These are phyloP conservation scores for Podarcis siculus DNA, from an alignment of 2,797 vertebrate genomes.

Conservation along the genomic window DNA sequence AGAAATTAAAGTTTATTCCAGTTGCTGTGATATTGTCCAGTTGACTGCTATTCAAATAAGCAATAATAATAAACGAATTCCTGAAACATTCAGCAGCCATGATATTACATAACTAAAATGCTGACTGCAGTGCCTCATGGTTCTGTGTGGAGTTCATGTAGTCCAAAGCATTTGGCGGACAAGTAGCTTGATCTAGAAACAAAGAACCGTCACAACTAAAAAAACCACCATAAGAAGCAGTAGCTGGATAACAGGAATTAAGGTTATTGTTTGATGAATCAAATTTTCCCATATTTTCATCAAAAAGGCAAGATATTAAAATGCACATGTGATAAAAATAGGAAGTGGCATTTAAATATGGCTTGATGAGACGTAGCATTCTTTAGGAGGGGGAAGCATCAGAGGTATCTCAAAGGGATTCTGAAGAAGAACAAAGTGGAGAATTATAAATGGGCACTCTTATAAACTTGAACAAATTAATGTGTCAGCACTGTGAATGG, in stretches of 20 bases:
- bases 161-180: too few species aligned
- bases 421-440: slow-evolving; percentile 59
- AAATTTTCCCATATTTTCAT: slow-evolving; percentile 35
- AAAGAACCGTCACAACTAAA: not conserved
- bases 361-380: slow-evolving; percentile 37
- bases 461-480: slow-evolving; percentile 67
- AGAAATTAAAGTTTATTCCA: not conserved
- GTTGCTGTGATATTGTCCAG: not conserved
- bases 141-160: too few species aligned
- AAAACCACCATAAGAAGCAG: not conserved
- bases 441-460: slow-evolving; percentile 59
- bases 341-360: slow-evolving; percentile 50
- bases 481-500: slow-evolving; percentile 63
- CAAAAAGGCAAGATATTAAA: slow-evolving; percentile 35
- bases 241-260: not conserved
- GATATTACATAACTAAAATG: not conserved
- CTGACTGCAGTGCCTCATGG: too few species aligned
- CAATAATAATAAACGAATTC: not conserved
- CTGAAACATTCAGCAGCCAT: not conserved
- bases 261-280: slow-evolving; percentile 2
- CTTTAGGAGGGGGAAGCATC: slow-evolving; percentile 34
- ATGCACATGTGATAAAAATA: slow-evolving; percentile 40
- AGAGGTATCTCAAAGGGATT: slow-evolving; percentile 36
- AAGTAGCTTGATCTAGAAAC: not conserved
- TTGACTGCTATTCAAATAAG: not conserved